Conservation (phyloP, 92 coral and sea anemone genomes). For the Hydrozoanthus gracilis region DNA sequence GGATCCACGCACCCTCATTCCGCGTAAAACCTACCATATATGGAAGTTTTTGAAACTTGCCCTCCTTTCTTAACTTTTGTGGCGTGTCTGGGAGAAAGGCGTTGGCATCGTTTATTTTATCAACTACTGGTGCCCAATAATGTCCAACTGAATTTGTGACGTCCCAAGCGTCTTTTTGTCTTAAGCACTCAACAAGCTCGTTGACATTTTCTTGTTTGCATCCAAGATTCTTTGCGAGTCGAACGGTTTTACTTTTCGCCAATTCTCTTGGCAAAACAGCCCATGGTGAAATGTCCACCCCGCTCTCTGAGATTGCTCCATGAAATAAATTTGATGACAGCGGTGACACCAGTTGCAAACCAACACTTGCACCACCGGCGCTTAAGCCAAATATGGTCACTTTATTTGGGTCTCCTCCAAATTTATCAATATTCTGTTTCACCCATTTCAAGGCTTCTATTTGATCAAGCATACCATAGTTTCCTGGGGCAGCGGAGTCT, state of each 20-base stretch:
- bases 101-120: constrained; percentile 23
- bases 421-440: constrained; percentile 70
- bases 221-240: not conserved
- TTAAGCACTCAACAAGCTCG: constrained; percentile 68
- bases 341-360: constrained; percentile 71
- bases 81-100: constrained; percentile 69
- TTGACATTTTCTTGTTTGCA: not conserved
- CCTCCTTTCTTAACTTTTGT: constrained; percentile 55
- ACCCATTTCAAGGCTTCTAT: constrained; percentile 89
- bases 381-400: constrained; percentile 85
- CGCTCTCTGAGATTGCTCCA: constrained; percentile 80
- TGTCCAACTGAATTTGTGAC: not conserved
- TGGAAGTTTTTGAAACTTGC: constrained; percentile 30
- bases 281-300: constrained; percentile 76
- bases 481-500: constrained; percentile 58
- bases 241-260: constrained; percentile 62
- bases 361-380: constrained; percentile 12
- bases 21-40: constrained; percentile 46
- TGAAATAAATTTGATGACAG: constrained; percentile 20
- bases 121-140: constrained; percentile 60
- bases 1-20: constrained; percentile 59
- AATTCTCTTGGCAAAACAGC: constrained; percentile 66
- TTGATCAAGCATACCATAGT: no score
- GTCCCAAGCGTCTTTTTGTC: constrained; percentile 59
- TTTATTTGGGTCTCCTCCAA: not conserved